These are phyloP conservation scores for Eremophila alpestris DNA, from an alignment of 2,797 vertebrate genomes.

Conservation along the genomic window DNA sequence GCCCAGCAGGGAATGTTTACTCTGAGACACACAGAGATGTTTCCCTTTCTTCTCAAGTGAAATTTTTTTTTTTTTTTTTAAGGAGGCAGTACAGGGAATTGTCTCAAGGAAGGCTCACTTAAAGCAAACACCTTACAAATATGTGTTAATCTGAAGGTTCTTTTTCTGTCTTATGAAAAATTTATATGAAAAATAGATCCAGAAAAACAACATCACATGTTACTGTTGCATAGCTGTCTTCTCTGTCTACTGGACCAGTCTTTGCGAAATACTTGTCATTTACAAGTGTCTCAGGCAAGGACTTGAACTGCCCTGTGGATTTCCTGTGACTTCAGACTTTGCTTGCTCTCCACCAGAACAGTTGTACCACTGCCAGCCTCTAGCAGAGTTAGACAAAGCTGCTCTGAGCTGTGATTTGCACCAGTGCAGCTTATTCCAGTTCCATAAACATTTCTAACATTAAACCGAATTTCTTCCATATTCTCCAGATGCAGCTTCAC, in stretches of 20 bases:
- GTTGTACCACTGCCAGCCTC: not conserved
- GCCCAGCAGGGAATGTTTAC: slow-evolving; percentile 75
- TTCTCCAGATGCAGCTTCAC: not conserved
- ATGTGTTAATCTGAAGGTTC: slow-evolving; percentile 26
- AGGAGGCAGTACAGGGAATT: not conserved
- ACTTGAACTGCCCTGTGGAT: not conserved
- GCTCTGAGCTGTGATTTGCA: not conserved
- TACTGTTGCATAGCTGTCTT: not conserved
- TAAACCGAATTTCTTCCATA: not conserved
- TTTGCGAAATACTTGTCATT: slow-evolving; percentile 23
- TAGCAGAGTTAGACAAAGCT: not conserved
- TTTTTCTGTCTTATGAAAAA: not conserved
- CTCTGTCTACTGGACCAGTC: not conserved
- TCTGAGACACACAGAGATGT: slow-evolving; percentile 51
- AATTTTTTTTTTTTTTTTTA: not conserved
- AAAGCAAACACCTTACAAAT: slow-evolving; percentile 50
- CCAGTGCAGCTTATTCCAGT: not conserved
- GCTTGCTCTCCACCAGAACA: not conserved
- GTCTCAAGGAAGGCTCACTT: not conserved
- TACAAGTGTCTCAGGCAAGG: not conserved
- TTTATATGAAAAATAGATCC: not conserved
- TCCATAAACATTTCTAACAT: not conserved
- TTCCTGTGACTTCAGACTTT: slow-evolving; percentile 38
- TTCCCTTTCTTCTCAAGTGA: slow-evolving; percentile 40
- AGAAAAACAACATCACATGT: not conserved